Base-by-base conservation (phyloP, 2,888 invertebrate species). In the Sicus ferrugineus region DNA sequence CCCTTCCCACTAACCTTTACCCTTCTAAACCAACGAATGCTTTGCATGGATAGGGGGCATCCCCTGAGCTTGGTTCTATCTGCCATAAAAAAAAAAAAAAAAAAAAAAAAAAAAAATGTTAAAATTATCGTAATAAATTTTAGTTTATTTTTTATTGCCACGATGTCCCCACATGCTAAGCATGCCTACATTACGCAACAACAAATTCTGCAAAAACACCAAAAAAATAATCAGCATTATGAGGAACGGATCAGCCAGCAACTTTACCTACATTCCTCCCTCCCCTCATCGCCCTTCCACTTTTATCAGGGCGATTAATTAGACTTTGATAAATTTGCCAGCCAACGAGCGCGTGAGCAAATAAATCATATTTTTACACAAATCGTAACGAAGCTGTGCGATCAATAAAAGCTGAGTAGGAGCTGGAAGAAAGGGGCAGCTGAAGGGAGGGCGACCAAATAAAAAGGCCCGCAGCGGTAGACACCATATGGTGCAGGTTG, bases 301-400 rank as follows among this genome's bases (percentile, higher is more conserved):
- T 54, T 61, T 71, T 71, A 73, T 73, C 74, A 62, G 26, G 34
- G 69, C 71, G 77, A 77, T 76, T 77, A 77, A 77, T 76, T 77
- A 74, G 74, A 71, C 73, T 70, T 68, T 74, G 77, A 77, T 77
- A 77, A 77, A 75, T 71, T 69, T n/a, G 21, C 69, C 75, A 74
- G 69, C 73, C 69, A 73, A 73, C 73, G 73, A 75, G 80, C 81
- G 81, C 82, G 82, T 82, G 82, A 81, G 81, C 81, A 83, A 82
- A 82, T 83, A 82, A 82, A 82, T 82, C 83, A 83, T 82, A 81
- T 77, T 69, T 58, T 67, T 71, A 76, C 77, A 70, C 71, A 72
- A 73, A 70, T 73, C 72, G 70, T 62, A 74, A 68, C 74, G 58
- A 71, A 71, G 67, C 70, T 71, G 68, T 72, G 73, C 75, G 78